phyloP scores from a whole-genome alignment of 2,888 invertebrate species.

The Nipponacmea schrenckii region DNA sequence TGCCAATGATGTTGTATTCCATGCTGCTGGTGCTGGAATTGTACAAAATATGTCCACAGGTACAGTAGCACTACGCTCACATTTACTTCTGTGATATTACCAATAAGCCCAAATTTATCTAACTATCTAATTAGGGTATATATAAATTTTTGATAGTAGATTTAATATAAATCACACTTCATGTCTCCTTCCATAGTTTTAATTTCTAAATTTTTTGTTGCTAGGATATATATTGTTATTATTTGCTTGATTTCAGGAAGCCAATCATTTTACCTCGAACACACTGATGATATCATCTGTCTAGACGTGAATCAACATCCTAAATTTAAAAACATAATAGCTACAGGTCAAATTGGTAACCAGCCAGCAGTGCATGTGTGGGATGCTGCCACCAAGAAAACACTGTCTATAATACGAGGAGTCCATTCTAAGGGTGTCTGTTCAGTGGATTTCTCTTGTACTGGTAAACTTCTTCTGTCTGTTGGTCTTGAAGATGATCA shows the following conservation, averaged over 20 bases:
- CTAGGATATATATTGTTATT: too few species aligned
- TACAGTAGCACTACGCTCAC: constrained; percentile 29
- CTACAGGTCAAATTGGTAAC: constrained; percentile 67
- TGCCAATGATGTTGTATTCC: constrained; percentile 66
- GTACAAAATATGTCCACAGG: constrained; percentile 65
- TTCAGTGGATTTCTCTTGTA: constrained; percentile 66
- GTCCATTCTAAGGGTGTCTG: constrained; percentile 64
- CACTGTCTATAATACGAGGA: constrained; percentile 61
- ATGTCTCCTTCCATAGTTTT: too few species aligned
- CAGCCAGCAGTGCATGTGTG: constrained; percentile 64
- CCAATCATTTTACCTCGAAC: constrained; percentile 67
- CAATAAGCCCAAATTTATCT: too few species aligned
- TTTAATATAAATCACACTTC: too few species aligned
- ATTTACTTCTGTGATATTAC: too few species aligned
- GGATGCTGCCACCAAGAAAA: constrained; percentile 64
- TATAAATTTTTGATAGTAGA: too few species aligned
- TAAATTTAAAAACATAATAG: constrained; percentile 64
- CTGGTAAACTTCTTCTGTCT: constrained; percentile 65
- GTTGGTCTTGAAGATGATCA: constrained; percentile 64
- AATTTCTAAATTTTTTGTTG: too few species aligned
- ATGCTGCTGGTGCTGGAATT: constrained; percentile 68
- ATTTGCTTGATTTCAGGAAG: constrained; percentile 47
- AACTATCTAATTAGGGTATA: too few species aligned
- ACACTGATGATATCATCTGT: constrained; percentile 68
- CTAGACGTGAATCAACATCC: constrained; percentile 66